These are phyloP conservation scores for Typhlichthys subterraneus DNA, from an alignment of 2,797 vertebrate genomes.

Conservation along the genomic window DNA sequence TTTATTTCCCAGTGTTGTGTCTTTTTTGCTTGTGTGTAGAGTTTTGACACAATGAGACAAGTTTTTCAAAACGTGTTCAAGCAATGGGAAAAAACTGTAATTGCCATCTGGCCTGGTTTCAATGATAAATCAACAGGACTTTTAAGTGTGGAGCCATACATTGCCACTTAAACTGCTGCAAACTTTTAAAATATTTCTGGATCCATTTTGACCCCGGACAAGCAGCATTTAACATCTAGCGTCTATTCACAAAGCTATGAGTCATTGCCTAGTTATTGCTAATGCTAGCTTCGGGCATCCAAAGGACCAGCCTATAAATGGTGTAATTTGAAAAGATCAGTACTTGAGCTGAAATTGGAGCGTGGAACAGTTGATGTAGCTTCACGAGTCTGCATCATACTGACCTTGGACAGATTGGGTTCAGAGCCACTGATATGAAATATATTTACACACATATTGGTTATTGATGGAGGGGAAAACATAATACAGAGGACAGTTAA, in stretches of 20 bases:
- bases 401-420: background rate
- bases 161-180: background rate
- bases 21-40: too few relatives aligned
- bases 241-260: conserved; percentile 40
- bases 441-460: background rate
- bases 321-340: conserved; percentile 19
- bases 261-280: conserved; percentile 41
- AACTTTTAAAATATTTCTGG: conserved; percentile 11
- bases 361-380: background rate
- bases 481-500: background rate
- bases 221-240: conserved; percentile 24
- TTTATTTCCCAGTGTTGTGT: too few relatives aligned
- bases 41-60: too few relatives aligned
- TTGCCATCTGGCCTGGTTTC: conserved; percentile 51
- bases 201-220: conserved; percentile 14
- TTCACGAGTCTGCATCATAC: background rate
- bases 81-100: conserved; percentile 14
- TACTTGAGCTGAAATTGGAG: conserved; percentile 18
- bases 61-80: too few relatives aligned
- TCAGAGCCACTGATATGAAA: conserved; percentile 1
- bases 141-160: conserved; percentile 27
- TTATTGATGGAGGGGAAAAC: background rate
- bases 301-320: conserved; percentile 25
- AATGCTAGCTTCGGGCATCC: conserved; percentile 43
- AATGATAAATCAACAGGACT: conserved; percentile 24